Evolutionary conservation across 2,113 vertebrate genomes (phyloP), one percentile per base, ranked within the genome.

Genomic region (Mellivora capensis): DNA sequence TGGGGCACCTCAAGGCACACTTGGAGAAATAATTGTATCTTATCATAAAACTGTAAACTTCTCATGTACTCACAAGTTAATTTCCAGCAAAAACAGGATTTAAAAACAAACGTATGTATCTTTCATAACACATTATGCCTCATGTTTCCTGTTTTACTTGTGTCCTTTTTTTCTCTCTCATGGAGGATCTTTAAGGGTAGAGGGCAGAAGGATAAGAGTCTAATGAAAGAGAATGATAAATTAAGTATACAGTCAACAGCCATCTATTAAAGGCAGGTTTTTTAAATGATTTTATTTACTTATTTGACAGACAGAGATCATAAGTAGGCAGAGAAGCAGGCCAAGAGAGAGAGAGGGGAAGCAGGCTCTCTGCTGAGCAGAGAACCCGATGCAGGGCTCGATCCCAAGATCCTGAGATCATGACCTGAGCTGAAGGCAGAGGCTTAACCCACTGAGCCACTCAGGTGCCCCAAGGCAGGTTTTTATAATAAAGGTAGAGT

Each of bases 161-260:
- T 94, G 31, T 79, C 31, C 69, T 61, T 67, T 34, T 44, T 96
- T 97, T 80, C n/a, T 69, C 7, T 93, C 44, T 44, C 37, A 84
- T 81, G 80, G 15, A 59, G 27, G 13, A 44, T 72, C 15, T 93
- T 91, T 71, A 92, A 86, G 21, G 23, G 7, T 44, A 90, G 39
- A 79, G 37, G 5, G 20, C 86, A 91, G 39, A 94, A 97, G 42
- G n/a, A 54, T 37, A 83, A 87, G 27, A 44, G 5, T 39, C 27
- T 76, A 81, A 93, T 57, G 52, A 71, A 96, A 96, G 13, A 59
- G 18, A 95, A 74, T 76, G 34, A 88, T 49, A 93, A 81, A 95
- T 83, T 77, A 69, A 83, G 49, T 62, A 9, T 47, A 59, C 14
- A 87, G 47, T 93, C 57, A 69, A 82, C 1, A 86, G 11, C 7